These are phyloP conservation scores for Rhagophthalmus giganteus DNA, from an alignment of 2,888 invertebrate species.

Conservation along the genomic window DNA sequence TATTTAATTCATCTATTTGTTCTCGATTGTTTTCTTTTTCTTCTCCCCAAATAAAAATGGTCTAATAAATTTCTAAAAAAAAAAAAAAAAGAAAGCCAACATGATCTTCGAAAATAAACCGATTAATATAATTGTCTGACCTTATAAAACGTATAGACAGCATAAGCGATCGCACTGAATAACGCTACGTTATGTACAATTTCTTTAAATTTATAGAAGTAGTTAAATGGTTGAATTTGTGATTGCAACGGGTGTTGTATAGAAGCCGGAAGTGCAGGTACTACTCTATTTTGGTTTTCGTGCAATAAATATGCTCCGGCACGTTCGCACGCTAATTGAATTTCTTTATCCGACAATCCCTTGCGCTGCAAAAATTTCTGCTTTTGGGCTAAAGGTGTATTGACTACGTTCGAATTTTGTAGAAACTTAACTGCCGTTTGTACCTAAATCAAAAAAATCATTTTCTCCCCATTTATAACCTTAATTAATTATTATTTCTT, in stretches of 20 bases:
- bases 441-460: constrained; percentile 61
- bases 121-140: constrained; percentile 52
- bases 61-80: constrained; percentile 63
- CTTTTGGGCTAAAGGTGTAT: constrained; percentile 76
- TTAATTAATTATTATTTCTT: constrained; percentile 18
- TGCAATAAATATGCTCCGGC: constrained; percentile 56
- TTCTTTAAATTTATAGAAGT: constrained; percentile 65
- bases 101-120: not conserved
- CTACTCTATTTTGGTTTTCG: constrained; percentile 39
- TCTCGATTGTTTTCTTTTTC: constrained; percentile 67
- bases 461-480: not conserved
- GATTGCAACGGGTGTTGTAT: constrained; percentile 1
- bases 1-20: constrained; percentile 67
- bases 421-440: constrained; percentile 84
- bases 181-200: constrained; percentile 71
- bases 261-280: constrained; percentile 42
- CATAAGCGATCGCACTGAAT: constrained; percentile 78
- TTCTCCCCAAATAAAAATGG: constrained; percentile 70
- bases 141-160: constrained; percentile 80
- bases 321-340: constrained; percentile 72
- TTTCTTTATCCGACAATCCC: constrained; percentile 75
- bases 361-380: constrained; percentile 77
- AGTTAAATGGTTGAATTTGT: constrained; percentile 47
- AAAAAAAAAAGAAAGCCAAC: not conserved
- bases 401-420: constrained; percentile 80